Evolutionary conservation across 1,140 invertebrate genomes (phyloP), one percentile per base, ranked within the genome.

Genomic region (Achatina immaculata): DNA sequence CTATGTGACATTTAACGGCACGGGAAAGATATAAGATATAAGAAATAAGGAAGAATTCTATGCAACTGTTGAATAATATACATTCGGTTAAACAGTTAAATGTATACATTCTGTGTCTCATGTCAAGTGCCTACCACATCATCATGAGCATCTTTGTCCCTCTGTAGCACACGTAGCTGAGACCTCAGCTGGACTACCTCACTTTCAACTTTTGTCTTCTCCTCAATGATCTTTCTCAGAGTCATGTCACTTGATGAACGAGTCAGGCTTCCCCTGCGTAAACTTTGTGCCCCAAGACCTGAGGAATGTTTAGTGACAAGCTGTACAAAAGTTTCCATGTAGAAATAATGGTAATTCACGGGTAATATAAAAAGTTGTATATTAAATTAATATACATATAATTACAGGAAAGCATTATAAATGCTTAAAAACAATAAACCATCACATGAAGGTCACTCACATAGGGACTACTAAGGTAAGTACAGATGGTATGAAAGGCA

Each of bases 151-250:
- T 83, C 76, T 72, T 86, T 88, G 66, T 89, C 87, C n/a, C 81
- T 83, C 78, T 88, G 85, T 38, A 86, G 73, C 0, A 55, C 76
- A 71, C 83, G 74, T 36, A 88, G 78, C 62, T 87, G 82, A 7
- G 81, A 78, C 36, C 85, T 85, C 34, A 88, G 77, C 4, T 84
- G 76, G 11, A 90, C 77, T 34, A 88, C 75, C 83, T 90, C 89
- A 31, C 82, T 84, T 66, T 90, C 89, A 24, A 90, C 82, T 77
- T 90, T 89, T 6, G 89, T 90, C 69, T 90, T 90, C 42, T 90
- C 88, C 48, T 85, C 85, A 36, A 90, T 90, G 36, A 90, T 86
- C 69, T 86, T 86, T 43, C 88, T 83, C 31, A 89, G 68, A n/a
- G 86, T 83, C 51, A 89, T 69, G 83, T 88, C 88, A 81, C 83